These are phyloP conservation scores for Eilema caniola DNA, from an alignment of 2,888 invertebrate genomes.

Conservation along the genomic window DNA sequence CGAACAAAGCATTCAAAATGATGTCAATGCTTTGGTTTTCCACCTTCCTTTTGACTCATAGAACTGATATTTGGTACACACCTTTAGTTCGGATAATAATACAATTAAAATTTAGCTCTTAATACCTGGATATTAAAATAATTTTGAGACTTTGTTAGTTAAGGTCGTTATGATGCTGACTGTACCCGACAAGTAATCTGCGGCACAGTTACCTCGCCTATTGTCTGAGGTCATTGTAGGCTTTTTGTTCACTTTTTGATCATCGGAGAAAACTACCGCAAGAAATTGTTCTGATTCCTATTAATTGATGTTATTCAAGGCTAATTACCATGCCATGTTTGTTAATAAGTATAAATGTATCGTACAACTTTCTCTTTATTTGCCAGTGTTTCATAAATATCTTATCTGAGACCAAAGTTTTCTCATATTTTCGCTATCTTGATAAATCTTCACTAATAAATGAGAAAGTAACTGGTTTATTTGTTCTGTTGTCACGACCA, in stretches of 20 bases:
- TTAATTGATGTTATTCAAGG: slow-evolving; percentile 26
- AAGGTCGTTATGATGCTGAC: too few species aligned
- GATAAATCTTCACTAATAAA: not conserved
- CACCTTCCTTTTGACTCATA: too few species aligned
- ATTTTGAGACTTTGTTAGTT: too few species aligned
- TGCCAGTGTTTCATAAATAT: not conserved
- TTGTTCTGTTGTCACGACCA: not conserved
- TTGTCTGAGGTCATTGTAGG: slow-evolving; percentile 57
- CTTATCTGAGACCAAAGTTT: not conserved
- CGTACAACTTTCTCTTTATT: not conserved
- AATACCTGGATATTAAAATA: too few species aligned
- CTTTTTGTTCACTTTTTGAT: slow-evolving; percentile 71
- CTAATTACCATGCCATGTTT: slow-evolving; percentile 26
- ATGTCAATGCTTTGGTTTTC: too few species aligned
- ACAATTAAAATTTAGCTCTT: too few species aligned
- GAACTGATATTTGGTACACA: too few species aligned
- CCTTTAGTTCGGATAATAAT: too few species aligned
- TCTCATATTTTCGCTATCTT: not conserved
- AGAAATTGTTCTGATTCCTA: slow-evolving; percentile 51
- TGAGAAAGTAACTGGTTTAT: slow-evolving; percentile 3
- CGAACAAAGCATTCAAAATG: too few species aligned
- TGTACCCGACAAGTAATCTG: slow-evolving; percentile 47
- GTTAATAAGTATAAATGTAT: not conserved
- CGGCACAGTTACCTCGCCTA: slow-evolving; percentile 60
- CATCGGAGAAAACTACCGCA: slow-evolving; percentile 71